Evolutionary conservation across 1,140 invertebrate genomes (phyloP), one percentile per base, ranked within the genome.

Genomic region (Cydia fagiglandana): DNA sequence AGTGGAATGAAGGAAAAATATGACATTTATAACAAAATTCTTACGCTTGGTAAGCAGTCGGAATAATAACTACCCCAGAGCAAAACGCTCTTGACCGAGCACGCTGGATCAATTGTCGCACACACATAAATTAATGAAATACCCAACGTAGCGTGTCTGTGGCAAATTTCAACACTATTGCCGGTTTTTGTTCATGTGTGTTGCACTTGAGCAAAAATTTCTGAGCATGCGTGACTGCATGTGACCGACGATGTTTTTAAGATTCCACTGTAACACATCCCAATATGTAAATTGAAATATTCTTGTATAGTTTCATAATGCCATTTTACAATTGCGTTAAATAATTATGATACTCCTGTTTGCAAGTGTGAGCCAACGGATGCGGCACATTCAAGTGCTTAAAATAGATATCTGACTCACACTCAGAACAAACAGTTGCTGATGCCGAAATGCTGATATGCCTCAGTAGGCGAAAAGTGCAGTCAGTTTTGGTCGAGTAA

Each of bases 341-440:
- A 30, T 30, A 30, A 30, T 30, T 41, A 41, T 12, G 12, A 47
- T 47, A 47, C 45, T 12, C 45, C 45, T 15, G 45, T 47, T 61
- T 61, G 10, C 10, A 20, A 61, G 17, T 61, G 47, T 20, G 38
- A 53, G 20, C 28, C 17, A 47, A 47, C 78, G 75, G 80, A 78
- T 80, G 79, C 76, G 70, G 80, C 79, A 79, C 83, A 85, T 84
- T 83, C 81, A 84, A 84, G 75, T 80, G 78, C 83, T 80, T 74
- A 83, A 87, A 88, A 88, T 88, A 88, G 80, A 77, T n/a, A 17
- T 68, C 76, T 87, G 87, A 88, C 77, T 87, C 87, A 88, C 61
- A 75, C 78, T 68, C 73, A 76, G 78, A 73, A 73, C 17, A 28
- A 73, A 15, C 45, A 24, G 47, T 28, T 28, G 24, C 9, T 53